Conservation (phyloP, 2,888 invertebrate species). For the Caenorhabditis drosophilae region DNA sequence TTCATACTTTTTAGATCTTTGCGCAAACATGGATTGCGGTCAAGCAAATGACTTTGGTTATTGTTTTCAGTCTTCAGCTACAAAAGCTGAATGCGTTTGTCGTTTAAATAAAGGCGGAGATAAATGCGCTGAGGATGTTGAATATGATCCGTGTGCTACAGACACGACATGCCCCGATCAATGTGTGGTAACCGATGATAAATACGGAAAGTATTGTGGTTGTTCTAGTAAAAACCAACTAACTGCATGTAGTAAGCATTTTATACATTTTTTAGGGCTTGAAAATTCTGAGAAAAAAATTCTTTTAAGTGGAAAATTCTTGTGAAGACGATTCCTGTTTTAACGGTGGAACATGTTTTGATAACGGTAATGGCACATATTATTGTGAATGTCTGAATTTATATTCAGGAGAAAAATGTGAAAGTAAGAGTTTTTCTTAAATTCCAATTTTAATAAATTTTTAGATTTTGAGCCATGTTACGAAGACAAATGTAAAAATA, state of each 20-base stretch:
- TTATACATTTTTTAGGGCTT: too few relatives aligned
- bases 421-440: conserved; percentile 6
- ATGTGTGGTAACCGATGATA: conserved; percentile 33
- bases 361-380: conserved; percentile 28
- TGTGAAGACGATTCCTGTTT: too few relatives aligned
- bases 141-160: conserved; percentile 24
- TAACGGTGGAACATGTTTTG: conserved; percentile 32
- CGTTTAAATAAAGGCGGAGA: conserved; percentile 18
- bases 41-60: conserved; percentile 21
- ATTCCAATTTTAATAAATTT: not conserved
- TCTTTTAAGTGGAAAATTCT: too few relatives aligned
- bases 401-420: conserved; percentile 20
- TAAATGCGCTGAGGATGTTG: conserved; percentile 9
- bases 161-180: conserved; percentile 28
- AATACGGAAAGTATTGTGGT: conserved; percentile 28
- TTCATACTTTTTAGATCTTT: too few relatives aligned
- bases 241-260: conserved; percentile 16
- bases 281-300: too few relatives aligned
- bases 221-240: conserved; percentile 30
- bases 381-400: conserved; percentile 28
- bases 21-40: conserved; percentile 21
- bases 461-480: conserved; percentile 32
- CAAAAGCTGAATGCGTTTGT: conserved; percentile 20
- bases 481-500: conserved; percentile 23
- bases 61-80: conserved; percentile 29